Conservation (phyloP, 2,113 vertebrate species). For the Mola mola region DNA sequence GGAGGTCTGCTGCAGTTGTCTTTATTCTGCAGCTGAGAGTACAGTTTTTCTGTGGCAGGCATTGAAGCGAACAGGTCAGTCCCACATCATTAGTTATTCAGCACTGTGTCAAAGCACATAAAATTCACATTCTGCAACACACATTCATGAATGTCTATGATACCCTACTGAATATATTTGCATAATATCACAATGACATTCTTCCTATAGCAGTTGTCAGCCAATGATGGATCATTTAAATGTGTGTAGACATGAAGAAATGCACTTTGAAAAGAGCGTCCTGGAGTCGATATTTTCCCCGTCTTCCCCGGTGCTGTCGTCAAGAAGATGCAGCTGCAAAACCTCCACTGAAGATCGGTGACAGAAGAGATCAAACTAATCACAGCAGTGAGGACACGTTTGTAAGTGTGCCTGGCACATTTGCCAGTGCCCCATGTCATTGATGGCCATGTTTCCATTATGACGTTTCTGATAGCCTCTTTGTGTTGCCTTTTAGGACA, state of each 20-base stretch:
- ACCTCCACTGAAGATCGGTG: too few species aligned
- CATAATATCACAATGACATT: constrained; percentile 38
- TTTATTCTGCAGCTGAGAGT: constrained; percentile 1
- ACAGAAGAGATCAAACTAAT: constrained; percentile 17
- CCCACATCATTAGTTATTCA: constrained; percentile 43
- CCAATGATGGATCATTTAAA: constrained; percentile 37
- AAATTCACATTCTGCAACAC: constrained; percentile 33
- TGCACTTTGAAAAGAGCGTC: constrained; percentile 11
- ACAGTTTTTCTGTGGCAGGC: constrained; percentile 10
- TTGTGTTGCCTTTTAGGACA: constrained; percentile 31
- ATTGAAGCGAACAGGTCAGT: constrained; percentile 30
- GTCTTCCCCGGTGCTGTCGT: too few species aligned
- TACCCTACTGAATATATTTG: constrained; percentile 39
- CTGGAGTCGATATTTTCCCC: too few species aligned
- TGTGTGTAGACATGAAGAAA: constrained; percentile 4
- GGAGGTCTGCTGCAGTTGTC: constrained; percentile 1
- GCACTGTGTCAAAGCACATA: constrained; percentile 40
- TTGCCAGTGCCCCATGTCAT: constrained; percentile 28
- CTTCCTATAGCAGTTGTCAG: constrained; percentile 35
- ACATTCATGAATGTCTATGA: constrained; percentile 33
- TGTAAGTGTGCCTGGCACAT: too few species aligned
- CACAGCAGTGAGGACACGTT: too few species aligned
- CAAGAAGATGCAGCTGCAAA: too few species aligned
- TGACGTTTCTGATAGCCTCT: constrained; percentile 25
- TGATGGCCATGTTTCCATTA: constrained; percentile 6